These are phyloP conservation scores for Ctenosaura bakeri DNA, from an alignment of 2,797 vertebrate genomes.

Conservation along the genomic window DNA sequence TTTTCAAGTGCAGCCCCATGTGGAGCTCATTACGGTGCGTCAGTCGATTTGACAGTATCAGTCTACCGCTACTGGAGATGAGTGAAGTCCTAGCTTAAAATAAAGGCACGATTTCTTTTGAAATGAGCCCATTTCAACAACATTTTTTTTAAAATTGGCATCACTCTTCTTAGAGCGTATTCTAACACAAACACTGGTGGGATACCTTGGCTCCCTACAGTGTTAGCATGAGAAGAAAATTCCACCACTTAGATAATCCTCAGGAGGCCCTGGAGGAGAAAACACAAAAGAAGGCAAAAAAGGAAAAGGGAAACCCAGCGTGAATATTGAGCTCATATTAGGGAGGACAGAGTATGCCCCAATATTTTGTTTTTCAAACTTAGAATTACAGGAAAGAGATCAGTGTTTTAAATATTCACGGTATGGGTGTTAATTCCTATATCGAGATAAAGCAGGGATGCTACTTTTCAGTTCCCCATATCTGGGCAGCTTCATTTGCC, in stretches of 20 bases:
- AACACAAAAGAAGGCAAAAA: neutral
- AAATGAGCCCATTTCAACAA: neutral
- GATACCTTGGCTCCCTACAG: neutral
- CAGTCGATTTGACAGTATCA: neutral
- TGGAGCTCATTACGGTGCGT: too few species aligned
- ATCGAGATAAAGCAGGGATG: neutral
- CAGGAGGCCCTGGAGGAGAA: neutral
- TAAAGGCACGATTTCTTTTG: neutral
- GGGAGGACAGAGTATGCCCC: neutral
- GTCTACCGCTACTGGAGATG: neutral
- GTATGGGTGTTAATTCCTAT: neutral
- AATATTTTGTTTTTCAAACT: neutral
- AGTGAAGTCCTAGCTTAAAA: neutral
- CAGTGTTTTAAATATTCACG: neutral
- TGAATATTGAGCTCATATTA: neutral
- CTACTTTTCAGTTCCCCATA: neutral
- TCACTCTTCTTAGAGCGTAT: neutral
- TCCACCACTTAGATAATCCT: neutral
- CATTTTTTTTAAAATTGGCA: neutral
- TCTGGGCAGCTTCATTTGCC: neutral
- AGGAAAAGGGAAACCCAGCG: neutral
- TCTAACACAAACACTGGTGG: neutral
- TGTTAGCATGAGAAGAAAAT: neutral
- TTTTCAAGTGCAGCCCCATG: too few species aligned
- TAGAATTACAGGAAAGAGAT: neutral